Evolutionary conservation across 2,113 vertebrate genomes (phyloP), one percentile per base, ranked within the genome.

Genomic region (Sceloporus tristichus): DNA sequence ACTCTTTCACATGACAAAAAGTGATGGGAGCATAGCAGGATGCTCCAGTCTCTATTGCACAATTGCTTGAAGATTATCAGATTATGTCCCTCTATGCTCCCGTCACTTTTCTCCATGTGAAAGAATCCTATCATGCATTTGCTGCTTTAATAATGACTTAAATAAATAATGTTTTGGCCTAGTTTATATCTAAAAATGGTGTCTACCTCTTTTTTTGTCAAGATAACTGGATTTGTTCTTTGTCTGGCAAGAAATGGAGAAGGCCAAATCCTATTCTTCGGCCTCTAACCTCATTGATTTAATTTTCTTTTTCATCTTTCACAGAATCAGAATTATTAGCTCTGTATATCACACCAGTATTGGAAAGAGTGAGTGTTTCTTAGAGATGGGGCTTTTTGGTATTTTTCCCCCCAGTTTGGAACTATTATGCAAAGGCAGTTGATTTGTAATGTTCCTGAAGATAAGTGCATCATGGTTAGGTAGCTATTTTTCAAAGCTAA

Each of bases 401-500:
- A 21, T 59, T 84, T 40, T 62, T 75, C 38, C 70, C 34, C 34
- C 34, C 34, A 74, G 29, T 74, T n/a, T 38, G 6, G 70, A 74
- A 56, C 19, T 34, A 59, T 74, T 74, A 74, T 25, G 6, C 19
- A 56, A 29, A 18, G 21, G 54, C n/a, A 74, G 70, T 34, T 56
- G 48, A 74, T 84, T 59, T 84, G 70, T 38, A 74, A 59, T 74
- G 21, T 56, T 54, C 6, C 7, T 74, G 25, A 74, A 84, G 71
- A 16, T 84, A 84, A 40, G 34, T 74, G 48, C 23, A 56, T 84
- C 54, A 38, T 70, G 25, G 42, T 53, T 48, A 48, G 40, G 68
- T 71, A 10, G 27, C 66, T 53, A n/a, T 84, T 84, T 54, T 71
- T 84, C 82, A 71, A 84, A 71, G 18, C 42, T 14, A 71, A 71